phyloP scores from a whole-genome alignment of 1,140 invertebrate genomes.

The Rhopalosiphum maidis region DNA sequence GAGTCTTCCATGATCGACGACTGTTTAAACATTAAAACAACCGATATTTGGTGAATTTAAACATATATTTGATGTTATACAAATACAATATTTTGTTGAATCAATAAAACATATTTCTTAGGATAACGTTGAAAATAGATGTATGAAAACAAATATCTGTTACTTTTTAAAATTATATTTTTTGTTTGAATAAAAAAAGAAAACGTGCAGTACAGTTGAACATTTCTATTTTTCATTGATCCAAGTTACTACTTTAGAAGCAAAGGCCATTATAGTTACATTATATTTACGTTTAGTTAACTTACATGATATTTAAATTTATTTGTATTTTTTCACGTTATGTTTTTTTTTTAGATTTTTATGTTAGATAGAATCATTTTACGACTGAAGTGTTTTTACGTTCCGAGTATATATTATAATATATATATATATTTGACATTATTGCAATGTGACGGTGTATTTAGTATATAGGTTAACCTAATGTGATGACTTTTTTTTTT shows the following conservation, averaged over 20 bases:
- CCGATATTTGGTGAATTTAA: neutral
- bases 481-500: too few species aligned
- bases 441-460: too few species aligned
- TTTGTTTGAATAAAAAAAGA: neutral
- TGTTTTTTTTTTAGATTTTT: neutral
- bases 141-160: neutral
- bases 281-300: neutral
- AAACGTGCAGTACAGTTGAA: neutral
- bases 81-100: neutral
- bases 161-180: neutral
- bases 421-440: too few species aligned
- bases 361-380: too few species aligned
- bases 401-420: too few species aligned
- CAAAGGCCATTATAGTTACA: neutral
- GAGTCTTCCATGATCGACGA: neutral
- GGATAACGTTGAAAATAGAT: neutral
- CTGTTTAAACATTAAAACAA: neutral
- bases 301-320: neutral
- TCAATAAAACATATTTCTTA: neutral
- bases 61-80: neutral
- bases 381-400: too few species aligned
- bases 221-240: neutral
- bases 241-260: neutral
- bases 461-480: too few species aligned
- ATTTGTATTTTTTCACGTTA: neutral